phyloP scores from a whole-genome alignment of 2,888 invertebrate genomes.

The Lumbricus terrestris region DNA sequence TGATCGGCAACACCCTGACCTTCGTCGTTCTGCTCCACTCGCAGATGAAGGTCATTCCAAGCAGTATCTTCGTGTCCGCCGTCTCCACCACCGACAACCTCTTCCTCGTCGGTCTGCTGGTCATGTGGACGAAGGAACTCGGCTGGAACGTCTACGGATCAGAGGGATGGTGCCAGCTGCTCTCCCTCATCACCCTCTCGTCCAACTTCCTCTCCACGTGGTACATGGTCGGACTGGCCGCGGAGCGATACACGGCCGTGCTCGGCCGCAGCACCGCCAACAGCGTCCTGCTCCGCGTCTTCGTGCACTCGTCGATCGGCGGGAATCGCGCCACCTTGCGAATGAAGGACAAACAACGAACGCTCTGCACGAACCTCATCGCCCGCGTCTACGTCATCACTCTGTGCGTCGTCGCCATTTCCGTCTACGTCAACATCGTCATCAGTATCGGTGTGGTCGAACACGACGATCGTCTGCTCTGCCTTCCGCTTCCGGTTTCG shows the following conservation, averaged over 20 bases:
- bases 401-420: slow-evolving; percentile 15
- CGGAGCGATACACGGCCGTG: slow-evolving; percentile 15
- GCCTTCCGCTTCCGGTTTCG: neutral
- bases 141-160: neutral
- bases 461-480: neutral
- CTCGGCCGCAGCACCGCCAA: slow-evolving; percentile 16
- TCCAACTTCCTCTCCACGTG: slow-evolving; percentile 12
- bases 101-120: slow-evolving; percentile 13
- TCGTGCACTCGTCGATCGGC: neutral
- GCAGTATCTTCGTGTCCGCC: neutral
- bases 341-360: neutral
- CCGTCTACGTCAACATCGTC: slow-evolving; percentile 19
- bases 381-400: neutral
- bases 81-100: slow-evolving; percentile 9
- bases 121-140: neutral
- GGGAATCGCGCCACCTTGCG: neutral
- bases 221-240: slow-evolving; percentile 16
- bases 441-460: neutral
- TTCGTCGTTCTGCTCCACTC: neutral
- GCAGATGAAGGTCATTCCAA: neutral
- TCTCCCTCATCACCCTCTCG: neutral
- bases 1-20: slow-evolving; percentile 10
- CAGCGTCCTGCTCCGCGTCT: slow-evolving; percentile 13
- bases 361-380: neutral
- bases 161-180: neutral